Percentiles rank a stretch among this genome's conserved stretches.
Evolutionary conservation across 2,113 vertebrate genomes (phyloP).

Genomic region (Aegithalos caudatus): DNA sequence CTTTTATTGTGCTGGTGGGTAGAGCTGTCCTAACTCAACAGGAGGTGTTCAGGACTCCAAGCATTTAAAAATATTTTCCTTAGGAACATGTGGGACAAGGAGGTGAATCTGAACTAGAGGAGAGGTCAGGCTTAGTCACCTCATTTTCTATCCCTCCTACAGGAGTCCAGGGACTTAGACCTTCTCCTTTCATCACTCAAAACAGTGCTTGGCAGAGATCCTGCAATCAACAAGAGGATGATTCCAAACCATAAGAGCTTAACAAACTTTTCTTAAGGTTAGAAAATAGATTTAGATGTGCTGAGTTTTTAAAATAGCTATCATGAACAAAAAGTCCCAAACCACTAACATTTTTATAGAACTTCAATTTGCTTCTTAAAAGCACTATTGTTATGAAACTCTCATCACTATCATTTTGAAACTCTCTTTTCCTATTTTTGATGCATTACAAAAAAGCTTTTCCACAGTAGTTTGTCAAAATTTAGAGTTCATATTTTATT

Average conservation of each 20-base stretch:
- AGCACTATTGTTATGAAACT: background rate
- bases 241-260: background rate
- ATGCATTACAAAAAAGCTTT: background rate
- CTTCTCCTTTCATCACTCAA: background rate
- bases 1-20: background rate
- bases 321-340: background rate
- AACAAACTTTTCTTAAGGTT: background rate
- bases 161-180: background rate
- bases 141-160: background rate
- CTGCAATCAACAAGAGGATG: background rate
- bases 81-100: background rate
- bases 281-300: background rate
- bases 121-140: background rate
- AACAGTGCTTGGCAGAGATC: background rate
- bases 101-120: background rate
- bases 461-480: background rate
- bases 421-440: background rate
- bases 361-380: background rate
- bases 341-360: background rate
- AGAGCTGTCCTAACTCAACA: background rate
- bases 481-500: background rate
- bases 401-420: background rate
- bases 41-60: background rate
- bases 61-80: background rate
- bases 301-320: background rate